Evolutionary conservation across 2,888 invertebrate species (phyloP).

Genomic region (Xylocampa areola): DNA sequence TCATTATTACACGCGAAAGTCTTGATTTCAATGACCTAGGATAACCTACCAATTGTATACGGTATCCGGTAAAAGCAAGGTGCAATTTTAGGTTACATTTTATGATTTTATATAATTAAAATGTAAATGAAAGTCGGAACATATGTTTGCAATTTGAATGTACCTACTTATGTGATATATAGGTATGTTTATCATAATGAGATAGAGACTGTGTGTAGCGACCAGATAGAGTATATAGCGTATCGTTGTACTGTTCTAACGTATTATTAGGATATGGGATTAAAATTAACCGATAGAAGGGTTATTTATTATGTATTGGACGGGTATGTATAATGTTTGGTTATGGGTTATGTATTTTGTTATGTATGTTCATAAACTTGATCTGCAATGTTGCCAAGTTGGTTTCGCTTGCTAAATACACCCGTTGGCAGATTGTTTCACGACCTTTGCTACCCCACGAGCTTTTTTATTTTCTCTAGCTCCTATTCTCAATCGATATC

Average conservation of each 20-base stretch:
- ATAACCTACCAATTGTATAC: slow-evolving; percentile 76
- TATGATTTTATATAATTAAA: slow-evolving; percentile 58
- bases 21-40: slow-evolving; percentile 83
- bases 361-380: slow-evolving; percentile 74
- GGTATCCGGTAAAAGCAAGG: slow-evolving; percentile 73
- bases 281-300: slow-evolving; percentile 65
- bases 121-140: slow-evolving; percentile 63
- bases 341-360: too few relatives aligned
- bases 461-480: slow-evolving; percentile 62
- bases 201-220: slow-evolving; percentile 63
- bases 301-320: slow-evolving; percentile 65
- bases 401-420: slow-evolving; percentile 68
- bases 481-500: slow-evolving; percentile 68
- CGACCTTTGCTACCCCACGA: slow-evolving; percentile 69
- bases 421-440: slow-evolving; percentile 68
- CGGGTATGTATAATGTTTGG: slow-evolving; percentile 63
- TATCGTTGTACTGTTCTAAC: slow-evolving; percentile 69
- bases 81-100: slow-evolving; percentile 81
- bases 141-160: slow-evolving; percentile 57
- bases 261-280: slow-evolving; percentile 57
- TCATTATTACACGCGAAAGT: slow-evolving; percentile 78
- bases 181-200: slow-evolving; percentile 49
- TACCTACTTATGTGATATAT: slow-evolving; percentile 55
- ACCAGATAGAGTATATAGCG: slow-evolving; percentile 63
- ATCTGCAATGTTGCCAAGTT: slow-evolving; percentile 71